phyloP scores from a whole-genome alignment of 2,113 vertebrate species.

The Hyperopisus bebe region DNA sequence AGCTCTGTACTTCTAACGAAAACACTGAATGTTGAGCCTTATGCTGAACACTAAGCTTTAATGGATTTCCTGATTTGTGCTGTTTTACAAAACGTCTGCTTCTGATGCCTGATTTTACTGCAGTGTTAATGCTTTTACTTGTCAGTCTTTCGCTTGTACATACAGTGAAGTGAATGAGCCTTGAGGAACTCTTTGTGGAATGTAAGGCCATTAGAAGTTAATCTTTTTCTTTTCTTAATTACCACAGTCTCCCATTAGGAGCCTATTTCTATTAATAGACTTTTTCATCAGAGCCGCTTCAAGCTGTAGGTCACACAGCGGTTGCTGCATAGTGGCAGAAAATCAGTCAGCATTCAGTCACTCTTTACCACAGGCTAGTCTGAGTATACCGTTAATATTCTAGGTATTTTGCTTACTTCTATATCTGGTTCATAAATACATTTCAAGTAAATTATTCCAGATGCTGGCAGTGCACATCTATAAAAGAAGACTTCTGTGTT shows the following conservation, averaged over 20 bases:
- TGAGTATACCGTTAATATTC: neutral
- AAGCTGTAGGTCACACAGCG: constrained; percentile 7
- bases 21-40: neutral
- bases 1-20: neutral
- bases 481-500: neutral
- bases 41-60: neutral
- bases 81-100: neutral
- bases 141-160: neutral
- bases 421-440: neutral
- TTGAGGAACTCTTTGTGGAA: constrained; percentile 34
- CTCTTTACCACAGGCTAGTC: neutral
- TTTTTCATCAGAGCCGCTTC: constrained; percentile 10
- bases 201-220: constrained; percentile 37
- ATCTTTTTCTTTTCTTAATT: constrained; percentile 36
- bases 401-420: neutral
- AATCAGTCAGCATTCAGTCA: constrained; percentile 1
- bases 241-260: constrained; percentile 22
- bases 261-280: constrained; percentile 9
- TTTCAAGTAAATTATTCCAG: neutral
- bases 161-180: constrained; percentile 35
- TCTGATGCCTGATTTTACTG: neutral
- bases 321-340: constrained; percentile 16
- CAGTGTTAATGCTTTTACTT: neutral
- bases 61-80: neutral
- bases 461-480: neutral